Evolutionary conservation across 1,140 invertebrate species (phyloP).

Genomic region (Agrypnia vestita): DNA sequence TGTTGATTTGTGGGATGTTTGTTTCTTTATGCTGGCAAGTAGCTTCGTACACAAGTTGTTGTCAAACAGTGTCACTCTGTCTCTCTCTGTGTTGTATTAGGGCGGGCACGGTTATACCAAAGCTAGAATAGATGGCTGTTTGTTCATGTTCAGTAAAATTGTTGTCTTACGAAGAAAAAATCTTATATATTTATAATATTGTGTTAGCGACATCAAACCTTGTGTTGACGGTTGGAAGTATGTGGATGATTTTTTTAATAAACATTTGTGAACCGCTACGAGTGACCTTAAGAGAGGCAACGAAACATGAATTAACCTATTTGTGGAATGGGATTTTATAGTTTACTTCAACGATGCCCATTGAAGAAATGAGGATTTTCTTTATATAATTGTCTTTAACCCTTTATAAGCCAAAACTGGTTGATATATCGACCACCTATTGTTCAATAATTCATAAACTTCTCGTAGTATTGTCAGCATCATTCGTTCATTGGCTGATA

Average conservation of each 20-base stretch:
- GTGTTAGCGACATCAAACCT: neutral
- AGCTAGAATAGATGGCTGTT: conserved; percentile 55
- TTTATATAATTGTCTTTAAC: conserved; percentile 41
- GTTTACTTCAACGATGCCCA: conserved; percentile 12
- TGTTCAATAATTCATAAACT: no score
- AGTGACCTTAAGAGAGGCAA: conserved; percentile 60
- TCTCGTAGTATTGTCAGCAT: no score
- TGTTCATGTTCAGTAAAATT: conserved; percentile 28
- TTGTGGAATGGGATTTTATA: conserved; percentile 5
- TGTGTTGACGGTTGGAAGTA: neutral
- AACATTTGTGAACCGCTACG: conserved; percentile 12
- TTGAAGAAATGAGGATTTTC: conserved; percentile 19
- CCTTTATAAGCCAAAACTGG: no score
- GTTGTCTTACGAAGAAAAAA: conserved; percentile 36
- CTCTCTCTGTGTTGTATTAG: conserved; percentile 17
- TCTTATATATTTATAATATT: conserved; percentile 34
- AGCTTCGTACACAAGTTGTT: no score
- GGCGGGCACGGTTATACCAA: conserved; percentile 54
- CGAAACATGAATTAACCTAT: conserved; percentile 45
- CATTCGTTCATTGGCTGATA: no score
- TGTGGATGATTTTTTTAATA: conserved; percentile 8
- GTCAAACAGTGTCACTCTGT: conserved; percentile 8
- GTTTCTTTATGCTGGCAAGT: conserved; percentile 2
- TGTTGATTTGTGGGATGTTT: conserved; percentile 4
- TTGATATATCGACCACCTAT: no score